Conservation (phyloP, 2,888 invertebrate species). For the Zele albiditarsus region DNA sequence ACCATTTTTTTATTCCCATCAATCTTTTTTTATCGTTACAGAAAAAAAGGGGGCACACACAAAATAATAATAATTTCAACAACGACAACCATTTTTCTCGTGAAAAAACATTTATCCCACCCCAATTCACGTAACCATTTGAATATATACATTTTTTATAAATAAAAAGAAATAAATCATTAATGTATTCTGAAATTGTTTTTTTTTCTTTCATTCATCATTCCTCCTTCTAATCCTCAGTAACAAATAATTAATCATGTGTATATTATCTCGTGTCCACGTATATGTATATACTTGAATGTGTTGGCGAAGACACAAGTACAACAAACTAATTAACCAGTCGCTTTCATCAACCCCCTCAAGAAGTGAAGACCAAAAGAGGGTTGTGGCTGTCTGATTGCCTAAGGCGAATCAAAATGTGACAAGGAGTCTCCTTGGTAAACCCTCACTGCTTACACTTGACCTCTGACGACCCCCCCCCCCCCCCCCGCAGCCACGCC, state of each 20-base stretch:
- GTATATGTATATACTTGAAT: background rate
- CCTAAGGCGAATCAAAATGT: slow-evolving; percentile 15
- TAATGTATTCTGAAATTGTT: background rate
- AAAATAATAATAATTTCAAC: background rate
- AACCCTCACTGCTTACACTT: background rate
- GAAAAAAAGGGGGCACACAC: background rate
- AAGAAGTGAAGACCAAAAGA: background rate
- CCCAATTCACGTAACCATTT: too few relatives aligned
- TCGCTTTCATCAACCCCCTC: background rate
- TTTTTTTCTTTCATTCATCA: too few relatives aligned
- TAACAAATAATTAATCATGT: background rate
- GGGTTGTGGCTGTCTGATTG: slow-evolving; percentile 6
- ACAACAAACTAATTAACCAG: slow-evolving; percentile 5
- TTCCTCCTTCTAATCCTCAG: too few relatives aligned
- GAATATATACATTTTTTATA: too few relatives aligned
- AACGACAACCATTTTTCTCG: background rate
- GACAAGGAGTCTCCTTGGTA: slow-evolving; percentile 17
- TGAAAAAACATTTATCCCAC: too few relatives aligned
- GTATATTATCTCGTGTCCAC: background rate
- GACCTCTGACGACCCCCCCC: background rate
- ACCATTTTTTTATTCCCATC: background rate
- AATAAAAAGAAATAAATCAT: too few relatives aligned
- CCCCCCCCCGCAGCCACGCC: background rate
- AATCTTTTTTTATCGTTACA: background rate
- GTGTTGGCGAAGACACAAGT: background rate